Percentiles rank a stretch among this genome's conserved stretches.
Evolutionary conservation across 1,140 invertebrate genomes (phyloP).

Genomic region (Caenorhabditis remanei): DNA sequence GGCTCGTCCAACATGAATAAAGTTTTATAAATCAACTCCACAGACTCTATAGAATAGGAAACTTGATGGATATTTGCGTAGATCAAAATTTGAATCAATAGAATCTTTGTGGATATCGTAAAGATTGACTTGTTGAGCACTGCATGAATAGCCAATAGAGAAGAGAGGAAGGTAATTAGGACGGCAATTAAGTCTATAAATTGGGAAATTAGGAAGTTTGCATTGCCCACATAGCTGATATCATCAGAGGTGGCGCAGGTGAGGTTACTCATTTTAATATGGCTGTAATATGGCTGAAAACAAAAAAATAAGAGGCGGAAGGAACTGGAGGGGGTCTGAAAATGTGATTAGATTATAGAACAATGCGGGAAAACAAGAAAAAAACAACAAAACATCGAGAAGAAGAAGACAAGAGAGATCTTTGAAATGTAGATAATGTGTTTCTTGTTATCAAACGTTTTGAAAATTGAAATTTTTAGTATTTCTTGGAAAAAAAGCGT

Average conservation of each 20-base stretch:
- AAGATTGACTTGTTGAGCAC: constrained; percentile 5
- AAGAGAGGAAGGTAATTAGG: not conserved
- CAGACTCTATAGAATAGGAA: not conserved
- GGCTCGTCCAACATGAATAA: not conserved
- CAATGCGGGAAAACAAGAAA: too few species aligned
- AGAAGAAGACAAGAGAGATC: too few species aligned
- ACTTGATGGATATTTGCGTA: not conserved
- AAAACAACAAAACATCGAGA: too few species aligned
- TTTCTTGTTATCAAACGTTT: too few species aligned
- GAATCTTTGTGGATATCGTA: constrained; percentile 5
- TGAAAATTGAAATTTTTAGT: too few species aligned
- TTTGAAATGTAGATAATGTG: too few species aligned
- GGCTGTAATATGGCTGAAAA: too few species aligned
- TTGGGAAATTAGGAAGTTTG: constrained; percentile 13
- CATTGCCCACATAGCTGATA: not conserved
- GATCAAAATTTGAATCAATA: constrained; percentile 19
- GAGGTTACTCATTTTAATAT: not conserved
- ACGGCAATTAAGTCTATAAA: not conserved
- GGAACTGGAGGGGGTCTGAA: too few species aligned
- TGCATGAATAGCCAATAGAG: not conserved
- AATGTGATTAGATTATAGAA: too few species aligned
- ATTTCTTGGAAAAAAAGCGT: too few species aligned
- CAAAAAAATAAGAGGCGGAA: too few species aligned
- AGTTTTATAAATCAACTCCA: not conserved
- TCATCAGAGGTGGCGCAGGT: not conserved